phyloP scores from a whole-genome alignment of 2,797 vertebrate genomes.

The Bufotes viridis region DNA sequence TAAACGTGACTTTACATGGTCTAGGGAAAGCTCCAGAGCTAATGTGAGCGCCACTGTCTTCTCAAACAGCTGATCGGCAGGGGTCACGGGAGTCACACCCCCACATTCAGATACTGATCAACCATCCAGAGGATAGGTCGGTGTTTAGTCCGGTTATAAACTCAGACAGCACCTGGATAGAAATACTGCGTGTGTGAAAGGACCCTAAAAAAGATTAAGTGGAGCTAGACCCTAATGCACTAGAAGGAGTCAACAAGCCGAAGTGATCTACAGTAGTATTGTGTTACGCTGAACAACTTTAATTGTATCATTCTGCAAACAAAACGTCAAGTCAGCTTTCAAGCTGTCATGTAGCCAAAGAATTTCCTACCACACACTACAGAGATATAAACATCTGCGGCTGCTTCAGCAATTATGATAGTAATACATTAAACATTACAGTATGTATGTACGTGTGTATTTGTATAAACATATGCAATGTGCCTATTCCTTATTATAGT shows the following conservation, averaged over 20 bases:
- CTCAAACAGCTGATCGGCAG: no score
- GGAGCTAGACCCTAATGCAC: not conserved
- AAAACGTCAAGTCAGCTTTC: constrained; percentile 19
- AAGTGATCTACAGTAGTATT: constrained; percentile 29
- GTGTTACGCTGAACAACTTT: constrained; percentile 26
- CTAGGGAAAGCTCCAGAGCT: no score
- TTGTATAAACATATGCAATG: not conserved
- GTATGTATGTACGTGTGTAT: not conserved
- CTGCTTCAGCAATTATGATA: not conserved
- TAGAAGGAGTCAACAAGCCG: not conserved
- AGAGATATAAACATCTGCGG: constrained; percentile 7
- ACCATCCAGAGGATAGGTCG: no score
- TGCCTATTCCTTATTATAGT: not conserved
- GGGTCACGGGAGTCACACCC: no score
- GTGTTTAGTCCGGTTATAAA: no score
- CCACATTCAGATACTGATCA: no score
- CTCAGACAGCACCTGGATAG: no score
- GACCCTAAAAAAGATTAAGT: not conserved
- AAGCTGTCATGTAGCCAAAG: constrained; percentile 42
- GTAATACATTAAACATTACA: constrained; percentile 7
- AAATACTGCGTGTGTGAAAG: no score
- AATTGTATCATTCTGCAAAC: constrained; percentile 44
- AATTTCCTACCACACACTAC: constrained; percentile 26
- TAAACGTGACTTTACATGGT: no score
- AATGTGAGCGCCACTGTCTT: no score